phyloP scores from a whole-genome alignment of 2,888 invertebrate species.

The Drosophila incognita region DNA sequence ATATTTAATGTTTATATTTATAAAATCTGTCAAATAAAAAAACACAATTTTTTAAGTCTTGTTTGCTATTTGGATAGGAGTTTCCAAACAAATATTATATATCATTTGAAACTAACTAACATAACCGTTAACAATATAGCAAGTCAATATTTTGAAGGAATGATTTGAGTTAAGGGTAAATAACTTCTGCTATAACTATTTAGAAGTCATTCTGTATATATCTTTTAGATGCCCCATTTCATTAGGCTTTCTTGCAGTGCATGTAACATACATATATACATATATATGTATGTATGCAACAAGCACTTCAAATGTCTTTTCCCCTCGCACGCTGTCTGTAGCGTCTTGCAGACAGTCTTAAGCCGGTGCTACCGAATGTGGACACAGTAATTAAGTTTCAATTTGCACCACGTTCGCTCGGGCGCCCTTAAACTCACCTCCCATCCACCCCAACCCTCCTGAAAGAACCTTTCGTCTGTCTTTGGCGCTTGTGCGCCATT shows the following conservation, averaged over 20 bases:
- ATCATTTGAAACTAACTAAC: neutral
- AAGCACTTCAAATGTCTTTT: neutral
- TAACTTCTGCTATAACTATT: neutral
- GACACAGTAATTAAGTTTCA: conserved; percentile 59
- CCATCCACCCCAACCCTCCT: neutral
- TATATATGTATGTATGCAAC: neutral
- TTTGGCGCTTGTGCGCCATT: conserved; percentile 1
- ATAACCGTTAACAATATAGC: neutral
- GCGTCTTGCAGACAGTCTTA: conserved; percentile 3
- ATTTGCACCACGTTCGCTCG: conserved; percentile 41
- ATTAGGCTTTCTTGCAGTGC: conserved; percentile 7
- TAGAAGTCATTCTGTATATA: neutral
- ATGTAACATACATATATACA: neutral
- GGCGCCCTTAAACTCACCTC: neutral
- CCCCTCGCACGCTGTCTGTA: neutral
- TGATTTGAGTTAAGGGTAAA: neutral
- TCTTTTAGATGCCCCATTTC: neutral
- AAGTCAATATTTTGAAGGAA: neutral
- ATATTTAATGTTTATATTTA: neutral
- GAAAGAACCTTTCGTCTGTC: neutral
- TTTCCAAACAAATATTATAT: neutral
- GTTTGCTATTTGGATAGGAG: too few species aligned
- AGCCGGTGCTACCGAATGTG: conserved; percentile 18
- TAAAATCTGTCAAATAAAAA: neutral
- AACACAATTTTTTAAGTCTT: too few species aligned